These are phyloP conservation scores for Arvicola amphibius DNA, from an alignment of 2,797 vertebrate species.

Conservation along the genomic window DNA sequence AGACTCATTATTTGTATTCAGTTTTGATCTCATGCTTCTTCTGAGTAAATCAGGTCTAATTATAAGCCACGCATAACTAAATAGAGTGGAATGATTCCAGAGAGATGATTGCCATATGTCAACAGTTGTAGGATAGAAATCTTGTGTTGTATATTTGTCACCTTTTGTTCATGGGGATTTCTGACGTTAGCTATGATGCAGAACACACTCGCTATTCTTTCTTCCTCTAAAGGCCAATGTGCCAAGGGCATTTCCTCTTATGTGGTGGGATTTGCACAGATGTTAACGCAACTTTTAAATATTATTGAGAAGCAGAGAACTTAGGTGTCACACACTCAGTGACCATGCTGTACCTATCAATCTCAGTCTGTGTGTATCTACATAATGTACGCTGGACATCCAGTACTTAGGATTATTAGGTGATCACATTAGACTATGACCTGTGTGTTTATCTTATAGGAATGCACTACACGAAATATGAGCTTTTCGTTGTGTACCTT, in stretches of 20 bases:
- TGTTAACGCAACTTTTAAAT: slow-evolving; percentile 30
- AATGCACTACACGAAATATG: slow-evolving; percentile 55
- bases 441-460: slow-evolving; percentile 5
- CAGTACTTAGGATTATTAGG: slow-evolving; percentile 54
- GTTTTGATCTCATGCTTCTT: slow-evolving; percentile 31
- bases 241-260: slow-evolving; percentile 20
- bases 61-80: slow-evolving; percentile 27
- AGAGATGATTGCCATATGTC: slow-evolving; percentile 26
- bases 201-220: slow-evolving; percentile 53
- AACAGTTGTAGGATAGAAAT: slow-evolving; percentile 53
- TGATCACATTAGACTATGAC: slow-evolving; percentile 15
- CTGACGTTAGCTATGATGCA: slow-evolving; percentile 34
- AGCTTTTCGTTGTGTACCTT: slow-evolving; percentile 63
- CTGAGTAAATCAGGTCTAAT: slow-evolving; percentile 48
- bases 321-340: slow-evolving; percentile 15
- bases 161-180: slow-evolving; percentile 57
- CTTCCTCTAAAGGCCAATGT: background rate
- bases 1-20: slow-evolving; percentile 33
- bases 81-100: slow-evolving; percentile 30
- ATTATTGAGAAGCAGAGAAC: slow-evolving; percentile 25
- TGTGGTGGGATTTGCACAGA: slow-evolving; percentile 30
- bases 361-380: background rate
- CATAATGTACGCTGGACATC: slow-evolving; percentile 27
- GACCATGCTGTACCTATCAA: background rate
- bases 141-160: slow-evolving; percentile 50